Percentiles rank a stretch among this genome's conserved stretches.
These are phyloP conservation scores for Parasteatoda tepidariorum DNA, from an alignment of 1,140 invertebrate genomes.

Conservation along the genomic window DNA sequence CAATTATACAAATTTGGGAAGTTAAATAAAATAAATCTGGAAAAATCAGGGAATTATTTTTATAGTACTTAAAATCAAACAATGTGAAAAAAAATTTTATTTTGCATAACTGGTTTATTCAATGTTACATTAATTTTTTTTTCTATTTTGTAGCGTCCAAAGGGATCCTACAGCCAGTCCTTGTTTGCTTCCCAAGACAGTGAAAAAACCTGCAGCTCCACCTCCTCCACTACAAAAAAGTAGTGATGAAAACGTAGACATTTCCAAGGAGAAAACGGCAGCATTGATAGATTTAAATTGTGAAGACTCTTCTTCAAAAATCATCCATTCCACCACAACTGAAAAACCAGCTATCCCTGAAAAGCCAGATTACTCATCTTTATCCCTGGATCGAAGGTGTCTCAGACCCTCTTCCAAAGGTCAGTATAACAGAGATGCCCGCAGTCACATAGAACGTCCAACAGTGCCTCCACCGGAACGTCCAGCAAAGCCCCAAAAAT, in stretches of 20 bases:
- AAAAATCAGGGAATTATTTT: no score
- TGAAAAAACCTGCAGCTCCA: constrained; percentile 45
- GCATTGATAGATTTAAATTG: not conserved
- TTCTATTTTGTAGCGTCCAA: not conserved
- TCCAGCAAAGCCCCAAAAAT: constrained; percentile 17
- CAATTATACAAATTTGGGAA: no score
- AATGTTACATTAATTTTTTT: not conserved
- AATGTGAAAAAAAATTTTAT: no score
- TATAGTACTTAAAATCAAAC: no score
- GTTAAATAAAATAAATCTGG: no score
- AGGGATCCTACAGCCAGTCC: constrained; percentile 18
- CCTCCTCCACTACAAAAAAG: constrained; percentile 22
- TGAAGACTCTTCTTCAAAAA: not conserved
- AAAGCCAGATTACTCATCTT: constrained; percentile 35
- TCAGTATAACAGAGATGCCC: not conserved
- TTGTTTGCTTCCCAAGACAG: not conserved
- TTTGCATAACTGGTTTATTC: not conserved
- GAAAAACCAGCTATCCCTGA: constrained; percentile 30
- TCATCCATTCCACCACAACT: not conserved
- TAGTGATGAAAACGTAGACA: not conserved
- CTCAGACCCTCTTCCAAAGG: not conserved
- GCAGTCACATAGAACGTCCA: constrained; percentile 37
- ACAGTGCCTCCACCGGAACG: constrained; percentile 46
- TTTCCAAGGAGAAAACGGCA: not conserved
- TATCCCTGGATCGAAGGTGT: constrained; percentile 23